Evolutionary conservation across 2,113 vertebrate species (phyloP).

Genomic region (Sylvilagus bachmani): DNA sequence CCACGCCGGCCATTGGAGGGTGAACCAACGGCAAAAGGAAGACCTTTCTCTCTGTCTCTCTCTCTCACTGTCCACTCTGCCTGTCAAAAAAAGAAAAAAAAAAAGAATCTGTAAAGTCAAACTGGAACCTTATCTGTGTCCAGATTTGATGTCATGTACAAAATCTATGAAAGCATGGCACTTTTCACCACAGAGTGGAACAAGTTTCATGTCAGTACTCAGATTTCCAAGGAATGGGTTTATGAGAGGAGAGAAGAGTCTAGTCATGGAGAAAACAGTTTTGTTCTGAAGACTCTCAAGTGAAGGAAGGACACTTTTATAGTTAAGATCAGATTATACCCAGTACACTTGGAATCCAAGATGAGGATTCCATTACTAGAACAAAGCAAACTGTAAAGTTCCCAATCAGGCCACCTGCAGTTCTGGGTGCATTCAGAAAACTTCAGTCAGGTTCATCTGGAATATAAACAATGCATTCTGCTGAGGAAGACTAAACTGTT

Average conservation of each 20-base stretch:
- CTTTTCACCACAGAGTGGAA: neutral
- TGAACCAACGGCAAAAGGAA: too few relatives aligned
- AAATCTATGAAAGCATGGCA: neutral
- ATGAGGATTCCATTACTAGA: neutral
- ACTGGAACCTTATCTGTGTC: neutral
- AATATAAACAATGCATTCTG: neutral
- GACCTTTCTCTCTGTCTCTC: too few relatives aligned
- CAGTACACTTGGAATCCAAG: neutral
- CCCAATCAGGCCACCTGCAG: neutral
- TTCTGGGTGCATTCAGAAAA: neutral
- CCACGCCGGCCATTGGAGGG: too few relatives aligned
- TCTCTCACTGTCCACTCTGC: too few relatives aligned
- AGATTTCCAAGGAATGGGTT: neutral
- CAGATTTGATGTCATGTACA: neutral
- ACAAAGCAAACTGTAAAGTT: neutral
- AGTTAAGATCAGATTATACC: neutral
- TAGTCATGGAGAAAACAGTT: neutral
- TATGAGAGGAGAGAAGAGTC: neutral
- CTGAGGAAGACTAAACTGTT: neutral
- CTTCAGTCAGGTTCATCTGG: neutral
- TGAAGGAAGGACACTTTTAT: neutral
- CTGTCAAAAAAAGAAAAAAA: too few relatives aligned
- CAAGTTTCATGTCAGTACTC: neutral
- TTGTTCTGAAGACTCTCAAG: neutral
- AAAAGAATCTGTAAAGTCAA: neutral